Evolutionary conservation across 2,888 invertebrate genomes (phyloP).

Genomic region (Leuctra nigra): DNA sequence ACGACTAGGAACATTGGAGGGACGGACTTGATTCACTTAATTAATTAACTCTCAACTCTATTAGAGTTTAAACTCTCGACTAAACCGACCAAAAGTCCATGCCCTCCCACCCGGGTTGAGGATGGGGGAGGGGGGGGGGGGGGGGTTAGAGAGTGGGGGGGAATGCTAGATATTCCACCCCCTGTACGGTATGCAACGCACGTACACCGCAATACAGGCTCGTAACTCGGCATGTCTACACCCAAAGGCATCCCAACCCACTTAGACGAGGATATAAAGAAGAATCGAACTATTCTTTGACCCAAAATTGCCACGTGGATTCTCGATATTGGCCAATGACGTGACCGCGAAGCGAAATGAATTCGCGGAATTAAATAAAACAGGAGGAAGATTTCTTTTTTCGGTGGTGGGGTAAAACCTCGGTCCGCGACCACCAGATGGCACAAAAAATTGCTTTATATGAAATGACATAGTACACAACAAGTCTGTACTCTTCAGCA

Average conservation of each 20-base stretch:
- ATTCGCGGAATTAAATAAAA: slow-evolving; percentile 2
- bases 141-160: too few relatives aligned
- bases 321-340: slow-evolving; percentile 12
- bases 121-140: too few relatives aligned
- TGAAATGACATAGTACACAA: too few relatives aligned
- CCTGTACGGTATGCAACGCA: slow-evolving; percentile 6
- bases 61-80: slow-evolving; percentile 21
- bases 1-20: slow-evolving; percentile 16
- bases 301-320: slow-evolving; percentile 18
- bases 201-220: slow-evolving; percentile 19
- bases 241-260: slow-evolving; percentile 7
- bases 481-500: too few relatives aligned
- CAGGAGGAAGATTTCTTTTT: neutral
- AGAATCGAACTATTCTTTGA: slow-evolving; percentile 16
- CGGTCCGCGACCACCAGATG: too few relatives aligned
- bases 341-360: slow-evolving; percentile 8
- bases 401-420: too few relatives aligned
- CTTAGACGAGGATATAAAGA: slow-evolving; percentile 15
- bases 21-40: slow-evolving; percentile 19
- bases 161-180: neutral
- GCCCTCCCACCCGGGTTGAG: neutral
- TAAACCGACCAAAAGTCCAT: neutral
- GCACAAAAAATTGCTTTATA: too few relatives aligned
- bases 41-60: slow-evolving; percentile 22
- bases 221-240: slow-evolving; percentile 18